A percentile compares a stretch with the other conserved stretches of the same genome.
These are phyloP conservation scores for Glaucomys volans DNA, from an alignment of 2,113 vertebrate species.

Conservation along the genomic window DNA sequence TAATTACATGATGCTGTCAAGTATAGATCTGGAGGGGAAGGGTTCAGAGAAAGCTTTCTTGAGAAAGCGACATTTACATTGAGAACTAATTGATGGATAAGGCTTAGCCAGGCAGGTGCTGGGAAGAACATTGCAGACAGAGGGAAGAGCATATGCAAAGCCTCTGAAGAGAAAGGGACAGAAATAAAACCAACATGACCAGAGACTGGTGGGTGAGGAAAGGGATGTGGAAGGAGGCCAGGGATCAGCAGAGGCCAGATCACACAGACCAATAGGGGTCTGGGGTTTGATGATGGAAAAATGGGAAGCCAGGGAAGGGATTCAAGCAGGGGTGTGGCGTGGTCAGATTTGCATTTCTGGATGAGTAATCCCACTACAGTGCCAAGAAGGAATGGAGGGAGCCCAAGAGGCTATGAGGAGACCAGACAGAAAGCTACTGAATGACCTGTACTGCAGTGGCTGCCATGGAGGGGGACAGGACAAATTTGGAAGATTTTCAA, in stretches of 20 bases:
- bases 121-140: background rate
- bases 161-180: background rate
- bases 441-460: accelerated
- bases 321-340: background rate
- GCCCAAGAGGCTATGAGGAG: background rate
- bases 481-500: background rate
- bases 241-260: background rate
- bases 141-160: background rate
- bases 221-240: background rate
- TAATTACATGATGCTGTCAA: background rate
- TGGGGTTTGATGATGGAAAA: background rate
- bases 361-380: background rate
- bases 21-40: background rate
- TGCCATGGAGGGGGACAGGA: background rate
- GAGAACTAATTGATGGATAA: background rate
- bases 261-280: background rate
- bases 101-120: background rate
- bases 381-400: background rate
- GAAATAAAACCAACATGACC: background rate
- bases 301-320: background rate
- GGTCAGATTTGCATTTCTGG: slow-evolving; percentile 53
- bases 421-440: background rate
- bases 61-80: background rate
- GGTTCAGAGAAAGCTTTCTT: slow-evolving; percentile 2
- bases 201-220: background rate